These are phyloP conservation scores for Araneus ventricosus DNA, from an alignment of 1,140 invertebrate genomes.

Conservation along the genomic window DNA sequence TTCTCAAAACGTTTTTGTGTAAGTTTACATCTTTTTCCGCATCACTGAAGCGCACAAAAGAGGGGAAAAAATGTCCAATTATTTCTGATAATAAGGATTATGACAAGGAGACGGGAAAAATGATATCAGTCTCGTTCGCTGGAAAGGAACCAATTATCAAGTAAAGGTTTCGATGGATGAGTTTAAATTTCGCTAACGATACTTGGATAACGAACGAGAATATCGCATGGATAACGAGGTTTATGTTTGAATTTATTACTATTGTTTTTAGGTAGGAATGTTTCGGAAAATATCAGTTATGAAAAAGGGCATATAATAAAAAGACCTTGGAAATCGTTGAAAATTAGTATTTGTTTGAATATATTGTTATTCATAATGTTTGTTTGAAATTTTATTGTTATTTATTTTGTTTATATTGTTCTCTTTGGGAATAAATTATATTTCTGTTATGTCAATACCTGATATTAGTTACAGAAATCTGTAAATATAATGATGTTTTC, in stretches of 20 bases:
- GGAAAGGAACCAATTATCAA: neutral
- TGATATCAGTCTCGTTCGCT: neutral
- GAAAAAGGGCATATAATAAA: no score
- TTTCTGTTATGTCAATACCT: no score
- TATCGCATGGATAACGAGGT: neutral
- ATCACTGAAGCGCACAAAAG: neutral
- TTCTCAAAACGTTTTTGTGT: neutral
- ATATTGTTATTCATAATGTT: no score
- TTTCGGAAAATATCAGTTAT: no score
- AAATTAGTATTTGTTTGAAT: no score
- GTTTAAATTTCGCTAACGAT: neutral
- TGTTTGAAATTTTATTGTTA: no score
- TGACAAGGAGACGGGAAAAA: neutral
- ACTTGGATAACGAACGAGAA: neutral
- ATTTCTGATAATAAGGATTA: constrained; percentile 12
- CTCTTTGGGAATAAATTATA: no score
- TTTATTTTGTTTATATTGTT: no score
- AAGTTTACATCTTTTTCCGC: neutral
- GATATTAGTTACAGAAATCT: no score
- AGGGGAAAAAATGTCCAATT: neutral
- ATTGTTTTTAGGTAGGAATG: no score
- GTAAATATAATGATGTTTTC: no score
- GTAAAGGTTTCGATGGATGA: neutral
- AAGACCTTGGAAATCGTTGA: no score
- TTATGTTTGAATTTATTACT: neutral